Conservation (phyloP, 2,113 vertebrate genomes). For the Sinocyclocheilus maitianheensis region DNA sequence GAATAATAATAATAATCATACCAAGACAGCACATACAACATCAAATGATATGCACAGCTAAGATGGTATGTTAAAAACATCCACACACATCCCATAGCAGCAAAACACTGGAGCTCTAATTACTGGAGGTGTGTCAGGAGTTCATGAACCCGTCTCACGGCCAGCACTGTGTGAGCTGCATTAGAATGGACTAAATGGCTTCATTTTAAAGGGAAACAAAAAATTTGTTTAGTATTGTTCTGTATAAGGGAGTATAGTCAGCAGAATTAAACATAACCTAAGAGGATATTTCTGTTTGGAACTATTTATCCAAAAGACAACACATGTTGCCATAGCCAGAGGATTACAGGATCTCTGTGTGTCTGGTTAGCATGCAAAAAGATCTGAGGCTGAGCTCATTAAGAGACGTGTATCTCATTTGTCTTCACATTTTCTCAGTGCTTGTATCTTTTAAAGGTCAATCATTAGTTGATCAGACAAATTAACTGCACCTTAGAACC, state of each 20-base stretch:
- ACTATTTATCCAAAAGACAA: background rate
- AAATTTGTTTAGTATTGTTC: background rate
- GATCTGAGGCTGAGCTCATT: background rate
- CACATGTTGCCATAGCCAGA: background rate
- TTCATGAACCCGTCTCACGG: slow-evolving; percentile 12
- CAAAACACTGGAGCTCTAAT: slow-evolving; percentile 2
- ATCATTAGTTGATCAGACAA: slow-evolving; percentile 19
- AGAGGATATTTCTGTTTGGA: background rate
- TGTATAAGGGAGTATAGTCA: background rate
- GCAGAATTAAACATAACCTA: background rate
- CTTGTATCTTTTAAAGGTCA: slow-evolving; percentile 11
- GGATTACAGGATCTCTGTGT: background rate
- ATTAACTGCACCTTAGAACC: background rate
- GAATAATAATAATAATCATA: too few species aligned
- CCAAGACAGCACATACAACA: too few species aligned
- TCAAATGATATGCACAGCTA: background rate
- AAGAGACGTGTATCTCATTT: background rate
- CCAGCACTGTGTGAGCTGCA: background rate
- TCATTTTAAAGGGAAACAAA: background rate
- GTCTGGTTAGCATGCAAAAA: background rate
- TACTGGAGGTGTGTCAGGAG: background rate
- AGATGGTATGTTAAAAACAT: background rate
- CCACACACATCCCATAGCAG: background rate
- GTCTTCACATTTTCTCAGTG: background rate
- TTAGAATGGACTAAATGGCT: background rate